These are phyloP conservation scores for Macroteleia sp. DNA, from an alignment of 2,888 invertebrate genomes.

Conservation along the genomic window DNA sequence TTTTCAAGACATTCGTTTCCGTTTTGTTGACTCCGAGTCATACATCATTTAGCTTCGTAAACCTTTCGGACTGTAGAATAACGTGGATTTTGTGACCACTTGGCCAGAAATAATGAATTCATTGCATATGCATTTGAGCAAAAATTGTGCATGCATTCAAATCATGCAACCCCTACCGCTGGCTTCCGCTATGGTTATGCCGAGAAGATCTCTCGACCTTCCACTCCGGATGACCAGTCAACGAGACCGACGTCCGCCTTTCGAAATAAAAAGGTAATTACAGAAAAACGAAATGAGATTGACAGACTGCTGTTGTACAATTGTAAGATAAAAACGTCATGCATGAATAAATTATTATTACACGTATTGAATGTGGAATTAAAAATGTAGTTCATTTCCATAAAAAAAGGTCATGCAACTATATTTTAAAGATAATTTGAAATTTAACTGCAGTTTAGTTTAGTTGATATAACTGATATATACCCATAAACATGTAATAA, in stretches of 20 bases:
- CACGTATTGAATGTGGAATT: no score
- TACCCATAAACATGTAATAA: no score
- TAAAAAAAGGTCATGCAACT: no score
- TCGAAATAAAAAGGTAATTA: not conserved
- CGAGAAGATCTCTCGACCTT: constrained; percentile 16
- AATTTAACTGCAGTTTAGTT: no score
- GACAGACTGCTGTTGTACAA: not conserved
- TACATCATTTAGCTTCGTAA: constrained; percentile 19
- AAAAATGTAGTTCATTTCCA: no score
- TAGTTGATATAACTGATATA: no score
- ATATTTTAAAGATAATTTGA: no score
- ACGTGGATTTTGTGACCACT: constrained; percentile 12
- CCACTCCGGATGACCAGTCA: constrained; percentile 9
- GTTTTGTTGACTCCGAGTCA: constrained; percentile 14
- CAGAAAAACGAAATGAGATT: not conserved
- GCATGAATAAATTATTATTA: no score
- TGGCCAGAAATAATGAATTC: constrained; percentile 35
- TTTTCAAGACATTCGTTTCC: no score
- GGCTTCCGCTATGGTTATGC: constrained; percentile 5
- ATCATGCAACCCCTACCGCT: constrained; percentile 4
- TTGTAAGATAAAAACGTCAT: not conserved
- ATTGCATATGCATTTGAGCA: constrained; percentile 38
- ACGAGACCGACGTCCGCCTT: constrained; percentile 2
- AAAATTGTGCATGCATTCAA: constrained; percentile 39
- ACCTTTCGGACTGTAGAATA: constrained; percentile 1